Percentiles rank a stretch among this genome's conserved stretches.
Evolutionary conservation across 1,140 invertebrate genomes (phyloP).

Genomic region (Rhizoglyphus robini): DNA sequence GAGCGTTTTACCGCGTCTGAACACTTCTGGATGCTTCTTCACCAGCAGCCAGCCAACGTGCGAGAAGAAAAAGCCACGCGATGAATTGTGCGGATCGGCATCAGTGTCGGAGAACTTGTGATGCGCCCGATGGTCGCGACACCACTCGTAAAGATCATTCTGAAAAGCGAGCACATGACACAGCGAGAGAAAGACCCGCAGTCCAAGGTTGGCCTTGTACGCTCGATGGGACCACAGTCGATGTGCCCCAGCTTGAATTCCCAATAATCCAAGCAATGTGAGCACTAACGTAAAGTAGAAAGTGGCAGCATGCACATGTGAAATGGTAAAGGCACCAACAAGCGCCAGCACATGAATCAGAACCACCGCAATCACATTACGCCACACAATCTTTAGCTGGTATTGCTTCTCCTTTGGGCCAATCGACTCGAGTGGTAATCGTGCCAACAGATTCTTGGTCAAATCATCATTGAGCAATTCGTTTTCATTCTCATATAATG

Average conservation of each 20-base stretch:
- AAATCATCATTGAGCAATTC: too few species aligned
- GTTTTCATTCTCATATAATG: too few species aligned
- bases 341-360: conserved; percentile 67
- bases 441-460: too few species aligned
- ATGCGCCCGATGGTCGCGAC: conserved; percentile 83
- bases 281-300: neutral
- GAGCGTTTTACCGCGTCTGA: conserved; percentile 65
- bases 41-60: too few species aligned
- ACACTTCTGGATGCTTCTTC: conserved; percentile 74
- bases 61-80: too few species aligned
- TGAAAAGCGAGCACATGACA: conserved; percentile 33
- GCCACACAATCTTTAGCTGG: conserved; percentile 59
- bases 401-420: conserved; percentile 25
- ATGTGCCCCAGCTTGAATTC: too few species aligned
- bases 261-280: conserved; percentile 31
- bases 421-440: too few species aligned
- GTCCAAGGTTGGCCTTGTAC: conserved; percentile 40
- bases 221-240: too few species aligned
- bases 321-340: conserved; percentile 68
- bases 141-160: conserved; percentile 84
- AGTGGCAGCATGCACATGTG: too few species aligned
- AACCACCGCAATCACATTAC: conserved; percentile 69
- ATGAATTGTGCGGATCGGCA: too few species aligned
- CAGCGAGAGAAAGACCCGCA: conserved; percentile 35
- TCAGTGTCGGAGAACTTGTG: too few species aligned